Conservation (phyloP, 2,888 invertebrate genomes). For the Ophonus ardosiacus region DNA sequence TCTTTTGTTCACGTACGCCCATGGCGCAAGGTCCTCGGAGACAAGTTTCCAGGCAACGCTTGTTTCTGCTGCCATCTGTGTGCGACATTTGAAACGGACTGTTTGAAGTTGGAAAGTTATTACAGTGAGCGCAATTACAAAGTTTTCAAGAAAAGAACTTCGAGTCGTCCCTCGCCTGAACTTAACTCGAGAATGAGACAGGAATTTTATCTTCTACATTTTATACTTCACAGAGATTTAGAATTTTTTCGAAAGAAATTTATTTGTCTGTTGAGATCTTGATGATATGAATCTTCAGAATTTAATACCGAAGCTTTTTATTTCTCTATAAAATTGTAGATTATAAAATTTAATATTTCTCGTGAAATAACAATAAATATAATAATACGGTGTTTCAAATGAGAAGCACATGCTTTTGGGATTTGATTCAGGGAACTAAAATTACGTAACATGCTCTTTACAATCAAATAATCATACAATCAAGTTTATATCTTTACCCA, state of each 20-base stretch:
- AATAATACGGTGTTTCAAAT: too few species aligned
- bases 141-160: slow-evolving; percentile 68
- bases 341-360: too few species aligned
- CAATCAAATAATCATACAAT: too few species aligned
- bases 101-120: slow-evolving; percentile 68
- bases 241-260: background rate
- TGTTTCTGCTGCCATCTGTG: slow-evolving; percentile 68
- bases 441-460: too few species aligned
- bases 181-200: background rate
- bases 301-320: too few species aligned
- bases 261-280: background rate
- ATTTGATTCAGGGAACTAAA: too few species aligned
- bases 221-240: background rate
- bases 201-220: background rate
- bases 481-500: too few species aligned
- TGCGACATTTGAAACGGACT: slow-evolving; percentile 68
- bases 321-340: too few species aligned
- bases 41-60: slow-evolving; percentile 68
- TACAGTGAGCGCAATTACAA: slow-evolving; percentile 68
- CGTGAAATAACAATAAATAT: too few species aligned
- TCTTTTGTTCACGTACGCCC: background rate
- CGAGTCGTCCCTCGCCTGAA: slow-evolving; percentile 17
- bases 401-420: too few species aligned
- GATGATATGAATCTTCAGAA: background rate
- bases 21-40: slow-evolving; percentile 35